phyloP scores from a whole-genome alignment of 2,113 vertebrate genomes.

The Psittacula cyanocephala region DNA sequence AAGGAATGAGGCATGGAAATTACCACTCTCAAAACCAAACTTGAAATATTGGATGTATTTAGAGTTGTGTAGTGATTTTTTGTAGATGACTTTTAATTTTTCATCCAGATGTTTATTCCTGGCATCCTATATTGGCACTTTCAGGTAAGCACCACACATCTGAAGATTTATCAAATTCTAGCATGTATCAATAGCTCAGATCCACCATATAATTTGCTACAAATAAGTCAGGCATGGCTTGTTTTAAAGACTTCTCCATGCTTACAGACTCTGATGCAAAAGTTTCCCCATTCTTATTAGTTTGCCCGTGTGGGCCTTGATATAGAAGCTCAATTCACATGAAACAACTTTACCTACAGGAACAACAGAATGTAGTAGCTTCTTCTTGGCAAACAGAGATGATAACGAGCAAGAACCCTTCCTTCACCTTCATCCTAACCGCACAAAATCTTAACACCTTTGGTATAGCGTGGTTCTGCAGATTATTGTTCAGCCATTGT shows the following conservation, averaged over 20 bases:
- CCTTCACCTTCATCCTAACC: neutral
- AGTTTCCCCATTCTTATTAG: neutral
- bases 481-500: neutral
- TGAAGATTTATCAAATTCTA: neutral
- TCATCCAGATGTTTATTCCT: neutral
- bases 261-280: neutral
- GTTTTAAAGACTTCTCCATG: neutral
- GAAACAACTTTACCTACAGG: neutral
- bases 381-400: neutral
- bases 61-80: neutral
- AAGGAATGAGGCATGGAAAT: neutral
- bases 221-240: neutral
- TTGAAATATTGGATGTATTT: neutral
- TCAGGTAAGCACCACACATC: neutral
- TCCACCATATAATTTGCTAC: accelerated
- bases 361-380: neutral
- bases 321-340: neutral
- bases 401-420: neutral
- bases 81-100: neutral
- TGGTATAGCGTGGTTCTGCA: accelerated
- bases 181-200: neutral
- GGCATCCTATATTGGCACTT: neutral
- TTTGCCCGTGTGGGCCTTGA: neutral
- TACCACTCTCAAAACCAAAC: neutral
- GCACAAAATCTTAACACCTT: neutral